Conservation (phyloP, 1,140 invertebrate genomes). For the Tetragonula clypearis region DNA sequence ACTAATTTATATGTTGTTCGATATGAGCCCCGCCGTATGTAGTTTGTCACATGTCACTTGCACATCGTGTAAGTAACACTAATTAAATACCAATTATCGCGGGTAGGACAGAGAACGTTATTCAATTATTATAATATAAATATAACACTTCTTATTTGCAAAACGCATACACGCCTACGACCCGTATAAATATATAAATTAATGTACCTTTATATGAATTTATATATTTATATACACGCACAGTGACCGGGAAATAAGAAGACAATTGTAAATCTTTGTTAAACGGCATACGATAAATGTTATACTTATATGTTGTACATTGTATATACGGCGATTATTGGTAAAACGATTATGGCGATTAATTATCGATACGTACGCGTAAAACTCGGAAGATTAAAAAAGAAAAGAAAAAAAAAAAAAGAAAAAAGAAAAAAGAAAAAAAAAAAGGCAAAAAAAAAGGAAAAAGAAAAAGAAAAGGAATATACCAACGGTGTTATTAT, state of each 20-base stretch:
- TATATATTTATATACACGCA: slow-evolving; percentile 36
- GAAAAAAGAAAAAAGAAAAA: too few relatives aligned
- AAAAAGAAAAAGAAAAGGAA: background rate
- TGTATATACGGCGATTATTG: slow-evolving; percentile 54
- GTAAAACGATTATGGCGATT: slow-evolving; percentile 38
- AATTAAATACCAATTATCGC: slow-evolving; percentile 52
- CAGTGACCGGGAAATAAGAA: slow-evolving; percentile 24
- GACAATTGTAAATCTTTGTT: slow-evolving; percentile 71
- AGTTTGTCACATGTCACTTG: slow-evolving; percentile 44
- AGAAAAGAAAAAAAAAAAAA: background rate
- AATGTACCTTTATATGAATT: slow-evolving; percentile 12
- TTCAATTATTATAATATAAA: slow-evolving; percentile 43
- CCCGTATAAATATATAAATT: slow-evolving; percentile 44
- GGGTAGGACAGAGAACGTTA: slow-evolving; percentile 31
- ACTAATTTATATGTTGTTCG: slow-evolving; percentile 58
- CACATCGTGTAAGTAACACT: slow-evolving; percentile 19
- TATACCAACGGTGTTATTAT: slow-evolving; percentile 58
- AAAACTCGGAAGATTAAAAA: background rate
- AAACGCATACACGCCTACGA: slow-evolving; percentile 62
- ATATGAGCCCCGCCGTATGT: background rate
- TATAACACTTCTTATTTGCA: slow-evolving; percentile 54
- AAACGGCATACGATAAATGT: slow-evolving; percentile 63
- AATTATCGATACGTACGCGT: slow-evolving; percentile 17
- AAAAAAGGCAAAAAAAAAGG: slow-evolving; percentile 4
- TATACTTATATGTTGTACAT: slow-evolving; percentile 61